phyloP scores from a whole-genome alignment of 1,140 invertebrate species.

The Galendromus occidentalis region DNA sequence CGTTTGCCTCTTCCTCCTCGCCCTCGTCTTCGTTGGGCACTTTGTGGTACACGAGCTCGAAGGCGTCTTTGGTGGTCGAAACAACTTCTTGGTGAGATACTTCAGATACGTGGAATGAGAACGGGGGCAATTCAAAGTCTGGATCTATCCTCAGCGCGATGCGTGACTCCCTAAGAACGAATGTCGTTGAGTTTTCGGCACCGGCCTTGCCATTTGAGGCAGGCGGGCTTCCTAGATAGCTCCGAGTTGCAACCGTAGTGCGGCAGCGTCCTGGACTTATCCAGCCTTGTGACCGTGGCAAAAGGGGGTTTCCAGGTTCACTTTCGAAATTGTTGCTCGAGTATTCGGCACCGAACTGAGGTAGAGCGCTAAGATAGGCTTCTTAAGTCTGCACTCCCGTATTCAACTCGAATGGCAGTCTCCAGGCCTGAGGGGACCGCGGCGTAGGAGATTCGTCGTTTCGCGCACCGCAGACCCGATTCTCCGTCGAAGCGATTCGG shows the following conservation, averaged over 20 bases:
- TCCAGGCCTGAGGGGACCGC: not conserved
- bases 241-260: not conserved
- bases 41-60: slow-evolving; percentile 98
- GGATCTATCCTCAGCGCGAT: not conserved
- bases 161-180: not conserved
- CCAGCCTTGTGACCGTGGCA: not conserved
- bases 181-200: not conserved
- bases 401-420: not conserved
- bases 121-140: not conserved
- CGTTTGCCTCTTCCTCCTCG: slow-evolving; percentile 60
- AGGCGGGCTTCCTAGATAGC: slow-evolving; percentile 9
- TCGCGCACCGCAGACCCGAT: slow-evolving; percentile 50
- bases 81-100: slow-evolving; percentile 97
- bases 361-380: not conserved
- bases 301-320: not conserved
- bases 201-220: not conserved
- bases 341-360: not conserved
- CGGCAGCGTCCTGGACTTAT: not conserved
- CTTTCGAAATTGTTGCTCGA: not conserved
- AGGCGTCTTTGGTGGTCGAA: slow-evolving; percentile 80
- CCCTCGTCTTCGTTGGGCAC: slow-evolving; percentile 93
- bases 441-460: not conserved
- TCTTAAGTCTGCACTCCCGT: not conserved
- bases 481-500: slow-evolving; percentile 13
- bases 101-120: slow-evolving; percentile 62